phyloP scores from a whole-genome alignment of 2,888 invertebrate genomes.

The Patella depressa region DNA sequence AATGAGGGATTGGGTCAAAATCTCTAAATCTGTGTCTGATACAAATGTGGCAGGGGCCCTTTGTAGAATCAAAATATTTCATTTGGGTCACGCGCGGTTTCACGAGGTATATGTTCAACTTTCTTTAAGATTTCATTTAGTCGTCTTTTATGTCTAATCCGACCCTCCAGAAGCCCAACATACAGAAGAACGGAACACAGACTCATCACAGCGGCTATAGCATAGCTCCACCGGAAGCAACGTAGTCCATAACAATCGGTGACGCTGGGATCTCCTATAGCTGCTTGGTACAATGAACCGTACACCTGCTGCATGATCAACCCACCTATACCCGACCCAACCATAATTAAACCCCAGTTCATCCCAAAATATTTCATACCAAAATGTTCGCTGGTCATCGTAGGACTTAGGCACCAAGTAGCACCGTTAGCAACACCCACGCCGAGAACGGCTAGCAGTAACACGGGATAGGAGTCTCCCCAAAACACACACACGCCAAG shows the following conservation, averaged over 20 bases:
- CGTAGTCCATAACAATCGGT: slow-evolving; percentile 52
- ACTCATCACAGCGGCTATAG: slow-evolving; percentile 50
- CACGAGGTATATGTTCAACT: too few relatives aligned
- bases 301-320: slow-evolving; percentile 47
- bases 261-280: slow-evolving; percentile 41
- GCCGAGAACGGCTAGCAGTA: slow-evolving; percentile 45
- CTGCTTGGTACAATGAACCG: slow-evolving; percentile 52
- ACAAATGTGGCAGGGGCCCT: too few relatives aligned
- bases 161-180: slow-evolving; percentile 45
- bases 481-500: slow-evolving; percentile 48
- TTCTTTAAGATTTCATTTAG: neutral
- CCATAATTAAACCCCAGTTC: slow-evolving; percentile 59
- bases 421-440: slow-evolving; percentile 58
- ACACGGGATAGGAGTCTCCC: slow-evolving; percentile 43
- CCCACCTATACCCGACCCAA: slow-evolving; percentile 54
- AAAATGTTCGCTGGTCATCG: slow-evolving; percentile 59
- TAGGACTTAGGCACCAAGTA: slow-evolving; percentile 58
- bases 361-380: slow-evolving; percentile 57
- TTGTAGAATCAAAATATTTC: too few relatives aligned
- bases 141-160: slow-evolving; percentile 13
- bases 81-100: too few relatives aligned
- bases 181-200: slow-evolving; percentile 52
- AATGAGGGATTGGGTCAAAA: too few relatives aligned
- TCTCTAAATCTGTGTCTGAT: too few relatives aligned
- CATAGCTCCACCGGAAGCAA: slow-evolving; percentile 57